Evolutionary conservation across 2,888 invertebrate species (phyloP), one percentile per base, ranked within the genome.

Genomic region (Exephanes ischioxanthus): DNA sequence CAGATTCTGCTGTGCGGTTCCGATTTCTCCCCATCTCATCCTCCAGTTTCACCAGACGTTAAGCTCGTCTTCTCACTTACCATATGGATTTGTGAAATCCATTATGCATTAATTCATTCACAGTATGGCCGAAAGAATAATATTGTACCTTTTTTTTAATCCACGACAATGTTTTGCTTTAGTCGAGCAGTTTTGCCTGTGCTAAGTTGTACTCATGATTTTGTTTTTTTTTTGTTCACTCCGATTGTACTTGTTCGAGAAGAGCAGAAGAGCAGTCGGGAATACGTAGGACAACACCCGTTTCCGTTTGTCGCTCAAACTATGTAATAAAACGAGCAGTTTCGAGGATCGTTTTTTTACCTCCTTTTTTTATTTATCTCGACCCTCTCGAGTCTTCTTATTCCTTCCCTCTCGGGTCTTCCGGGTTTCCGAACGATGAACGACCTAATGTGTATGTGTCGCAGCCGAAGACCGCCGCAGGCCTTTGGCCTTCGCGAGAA

Each of bases 11-110:
- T 58, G 16, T 51, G 41, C 19, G 37, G 30, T 55, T 11, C 61
- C 55, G 67, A 61, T 79, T 81, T 84, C 83, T 86, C 71, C 79
- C 63, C 76, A 73, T 87, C 78, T 79, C 33, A 11, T 71, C 19
- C 41, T 26, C 48, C 14, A 87, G 87, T 87, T 79, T 83, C 81
- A 86, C 81, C 78, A 81, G 78, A 84, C 67, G 76, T 77, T 80
- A 86, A 90, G 87, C 87, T 73, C 85, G 37, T 77, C 79, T 85
- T 84, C 61, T 61, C 30, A 61, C 16, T 61, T 61, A 26, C 61
- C 3, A 26, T 7, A 26, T 61, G 26, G 61, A 26, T 26, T 61
- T 30, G 22, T 4, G 11, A 14, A 26, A 61, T 30, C 22, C 14
- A 61, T 30, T 14, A 30, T 61, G 26, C 22, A 61, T 16, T 16